phyloP scores from a whole-genome alignment of 2,797 vertebrate genomes.

The Leptodactylus fallax region DNA sequence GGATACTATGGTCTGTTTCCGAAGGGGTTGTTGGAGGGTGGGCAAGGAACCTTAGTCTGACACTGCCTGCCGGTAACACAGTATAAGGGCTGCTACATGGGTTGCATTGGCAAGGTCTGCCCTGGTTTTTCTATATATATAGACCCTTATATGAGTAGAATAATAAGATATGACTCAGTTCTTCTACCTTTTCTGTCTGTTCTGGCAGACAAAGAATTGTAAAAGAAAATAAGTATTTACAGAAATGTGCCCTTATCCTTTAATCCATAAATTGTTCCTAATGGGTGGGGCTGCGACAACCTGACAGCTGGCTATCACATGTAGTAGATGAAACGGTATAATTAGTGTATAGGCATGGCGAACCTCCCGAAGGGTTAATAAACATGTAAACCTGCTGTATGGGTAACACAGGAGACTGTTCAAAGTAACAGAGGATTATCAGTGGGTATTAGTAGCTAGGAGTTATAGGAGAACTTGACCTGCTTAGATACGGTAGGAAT shows the following conservation, averaged over 20 bases:
- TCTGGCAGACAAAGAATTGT: neutral
- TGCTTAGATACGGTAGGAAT: neutral
- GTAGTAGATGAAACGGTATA: neutral
- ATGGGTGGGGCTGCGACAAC: neutral
- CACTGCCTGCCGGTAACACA: no score
- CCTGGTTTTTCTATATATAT: no score
- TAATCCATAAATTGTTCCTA: neutral
- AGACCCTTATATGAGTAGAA: no score
- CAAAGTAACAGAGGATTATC: neutral
- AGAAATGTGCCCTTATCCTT: neutral
- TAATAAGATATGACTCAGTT: neutral
- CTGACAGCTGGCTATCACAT: neutral
- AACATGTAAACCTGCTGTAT: neutral
- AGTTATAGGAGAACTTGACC: neutral
- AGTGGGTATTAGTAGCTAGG: neutral
- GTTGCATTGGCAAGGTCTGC: no score
- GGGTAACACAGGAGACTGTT: neutral
- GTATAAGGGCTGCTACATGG: no score
- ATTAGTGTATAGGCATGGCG: neutral
- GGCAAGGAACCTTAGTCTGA: no score
- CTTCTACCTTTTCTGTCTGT: neutral
- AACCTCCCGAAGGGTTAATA: neutral
- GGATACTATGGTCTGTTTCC: no score
- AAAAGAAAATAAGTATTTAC: no score
- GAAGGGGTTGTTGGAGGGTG: no score